These are phyloP conservation scores for Macrocentrus cingulum DNA, from an alignment of 1,140 invertebrate genomes.

Conservation along the genomic window DNA sequence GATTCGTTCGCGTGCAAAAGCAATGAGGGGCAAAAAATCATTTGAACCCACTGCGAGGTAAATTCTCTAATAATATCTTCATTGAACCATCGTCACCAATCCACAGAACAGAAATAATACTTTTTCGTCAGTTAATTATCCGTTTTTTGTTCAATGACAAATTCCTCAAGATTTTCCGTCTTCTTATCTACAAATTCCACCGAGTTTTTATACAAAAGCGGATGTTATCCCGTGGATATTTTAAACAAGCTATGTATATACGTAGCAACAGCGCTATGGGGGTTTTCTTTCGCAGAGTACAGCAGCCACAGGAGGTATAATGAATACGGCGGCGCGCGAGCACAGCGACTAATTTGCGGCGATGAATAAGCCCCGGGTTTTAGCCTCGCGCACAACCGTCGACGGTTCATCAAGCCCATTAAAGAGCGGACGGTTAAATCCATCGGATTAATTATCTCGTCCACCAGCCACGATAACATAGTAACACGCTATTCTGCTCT, in stretches of 20 bases:
- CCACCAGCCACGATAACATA: conserved; percentile 30
- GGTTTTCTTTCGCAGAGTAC: neutral
- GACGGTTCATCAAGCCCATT: conserved; percentile 37
- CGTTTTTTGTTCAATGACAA: neutral
- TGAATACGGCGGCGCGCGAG: conserved; percentile 24
- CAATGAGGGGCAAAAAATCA: conserved; percentile 9
- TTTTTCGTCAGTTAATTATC: neutral
- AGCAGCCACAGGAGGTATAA: conserved; percentile 26
- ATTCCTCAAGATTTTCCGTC: neutral
- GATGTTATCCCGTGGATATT: too few relatives aligned
- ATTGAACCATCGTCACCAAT: too few relatives aligned
- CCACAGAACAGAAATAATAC: too few relatives aligned
- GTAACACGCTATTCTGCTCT: conserved; percentile 13
- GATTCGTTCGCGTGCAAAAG: neutral
- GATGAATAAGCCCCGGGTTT: conserved; percentile 34
- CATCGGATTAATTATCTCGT: conserved; percentile 37
- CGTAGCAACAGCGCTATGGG: too few relatives aligned
- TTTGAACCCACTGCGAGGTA: neutral
- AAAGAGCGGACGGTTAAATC: conserved; percentile 33
- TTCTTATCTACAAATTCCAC: too few relatives aligned
- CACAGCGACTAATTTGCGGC: conserved; percentile 31
- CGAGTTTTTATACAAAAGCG: too few relatives aligned
- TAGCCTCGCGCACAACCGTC: conserved; percentile 25
- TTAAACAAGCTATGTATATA: too few relatives aligned
- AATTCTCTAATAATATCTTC: conserved; percentile 17